Evolutionary conservation across 2,113 vertebrate genomes (phyloP).

Genomic region (Okapia johnstoni): DNA sequence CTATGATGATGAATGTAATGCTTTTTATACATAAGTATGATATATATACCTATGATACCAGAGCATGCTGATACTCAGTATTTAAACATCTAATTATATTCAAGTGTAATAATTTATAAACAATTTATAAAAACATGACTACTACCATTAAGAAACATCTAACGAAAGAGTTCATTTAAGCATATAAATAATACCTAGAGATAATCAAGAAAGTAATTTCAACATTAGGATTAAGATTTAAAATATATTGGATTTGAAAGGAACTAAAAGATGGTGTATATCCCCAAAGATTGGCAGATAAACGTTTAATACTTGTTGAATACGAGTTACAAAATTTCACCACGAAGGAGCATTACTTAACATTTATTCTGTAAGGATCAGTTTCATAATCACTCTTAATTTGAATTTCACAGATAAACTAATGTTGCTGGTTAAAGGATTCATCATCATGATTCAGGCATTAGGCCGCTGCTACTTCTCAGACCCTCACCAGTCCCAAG

Average conservation of each 20-base stretch:
- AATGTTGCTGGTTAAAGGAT: background rate
- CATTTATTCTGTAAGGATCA: background rate
- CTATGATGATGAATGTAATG: background rate
- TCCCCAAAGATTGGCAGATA: background rate
- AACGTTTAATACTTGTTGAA: background rate
- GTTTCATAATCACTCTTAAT: background rate
- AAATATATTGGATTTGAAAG: background rate
- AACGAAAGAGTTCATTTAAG: background rate
- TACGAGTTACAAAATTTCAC: background rate
- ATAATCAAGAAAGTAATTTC: background rate
- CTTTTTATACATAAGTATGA: background rate
- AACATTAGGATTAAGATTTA: background rate
- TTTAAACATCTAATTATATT: background rate
- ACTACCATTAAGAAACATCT: background rate
- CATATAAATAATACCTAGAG: background rate
- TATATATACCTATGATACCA: background rate
- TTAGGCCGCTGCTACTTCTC: background rate
- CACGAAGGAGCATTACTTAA: background rate
- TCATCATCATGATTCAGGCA: background rate
- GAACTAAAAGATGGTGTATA: background rate
- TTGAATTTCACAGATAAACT: background rate
- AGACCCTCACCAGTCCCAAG: background rate
- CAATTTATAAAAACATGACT: slow-evolving; percentile 7
- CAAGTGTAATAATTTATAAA: background rate
- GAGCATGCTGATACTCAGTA: background rate